Percentiles rank a stretch among this genome's conserved stretches.
phyloP scores from a whole-genome alignment of 2,113 vertebrate genomes.

The Chloropsis cyanopogon region DNA sequence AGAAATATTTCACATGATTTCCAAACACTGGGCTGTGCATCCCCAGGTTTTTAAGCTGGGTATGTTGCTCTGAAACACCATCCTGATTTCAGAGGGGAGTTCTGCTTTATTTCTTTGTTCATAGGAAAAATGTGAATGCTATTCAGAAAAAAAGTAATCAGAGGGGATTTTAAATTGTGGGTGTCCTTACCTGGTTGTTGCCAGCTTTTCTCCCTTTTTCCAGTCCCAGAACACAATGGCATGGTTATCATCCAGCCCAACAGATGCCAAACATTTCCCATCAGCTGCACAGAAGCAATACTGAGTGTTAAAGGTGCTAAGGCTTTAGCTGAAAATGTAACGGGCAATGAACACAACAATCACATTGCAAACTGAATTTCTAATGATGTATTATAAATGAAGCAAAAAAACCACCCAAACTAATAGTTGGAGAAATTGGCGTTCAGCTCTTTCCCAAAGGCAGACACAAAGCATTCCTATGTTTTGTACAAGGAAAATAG shows the following conservation, averaged over 20 bases:
- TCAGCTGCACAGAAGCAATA: constrained; percentile 80
- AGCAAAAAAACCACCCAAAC: not conserved
- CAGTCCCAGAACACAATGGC: constrained; percentile 96
- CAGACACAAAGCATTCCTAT: not conserved
- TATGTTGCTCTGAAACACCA: not conserved
- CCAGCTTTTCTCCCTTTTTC: constrained; percentile 94
- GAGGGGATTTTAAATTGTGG: not conserved
- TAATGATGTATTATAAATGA: not conserved
- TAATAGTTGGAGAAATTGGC: not conserved
- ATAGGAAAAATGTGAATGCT: not conserved
- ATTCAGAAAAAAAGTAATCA: not conserved
- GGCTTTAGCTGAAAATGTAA: constrained; percentile 2
- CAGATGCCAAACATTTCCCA: constrained; percentile 90
- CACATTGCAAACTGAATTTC: not conserved
- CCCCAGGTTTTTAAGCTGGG: not conserved
- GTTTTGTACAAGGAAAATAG: not conserved
- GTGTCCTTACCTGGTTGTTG: constrained; percentile 85
- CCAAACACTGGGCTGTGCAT: not conserved
- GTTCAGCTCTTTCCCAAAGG: not conserved
- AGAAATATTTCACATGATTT: not conserved
- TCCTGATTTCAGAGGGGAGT: not conserved
- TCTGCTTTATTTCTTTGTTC: not conserved
- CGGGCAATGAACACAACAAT: not conserved
- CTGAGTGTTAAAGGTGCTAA: constrained; percentile 9
- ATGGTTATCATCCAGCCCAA: constrained; percentile 92